Base-by-base conservation (phyloP, 2,888 invertebrate species). In the Campoletis raptor region DNA sequence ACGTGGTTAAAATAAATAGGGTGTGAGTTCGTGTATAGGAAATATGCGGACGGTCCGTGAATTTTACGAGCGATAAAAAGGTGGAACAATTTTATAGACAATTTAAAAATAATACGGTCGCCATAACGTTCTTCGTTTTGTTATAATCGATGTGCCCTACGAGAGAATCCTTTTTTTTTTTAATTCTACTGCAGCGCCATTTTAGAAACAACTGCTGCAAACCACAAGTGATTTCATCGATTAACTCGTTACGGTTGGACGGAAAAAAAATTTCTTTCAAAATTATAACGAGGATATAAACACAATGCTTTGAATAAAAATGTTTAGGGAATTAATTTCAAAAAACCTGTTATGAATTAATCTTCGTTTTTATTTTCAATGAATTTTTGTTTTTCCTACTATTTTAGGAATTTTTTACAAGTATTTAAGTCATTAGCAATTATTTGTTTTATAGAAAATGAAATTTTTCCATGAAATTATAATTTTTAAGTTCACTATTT, bases 41-140 rank as follows among this genome's bases (percentile, higher is more conserved):
- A 30, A 61, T 76, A 61, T 18, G 54, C 67, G 73, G 73, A 64
- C 9, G 54, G 72, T 66, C 82, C 67, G 78, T 54, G 70, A 73
- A 85, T 83, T 89, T 89, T 88, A 89, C 78, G 87, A 83, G 61
- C 84, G 76, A 86, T 89, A 86, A 87, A 89, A 85, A 78, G 21
- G 21, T 40, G 45, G 54, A 48, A 80, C 54, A 54, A 76, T 73
- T 76, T 87, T 88, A 89, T 89, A 72, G 89, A 90, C 87, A 84
- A 86, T 81, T 85, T 85, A 84, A 87, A 89, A 89, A 89, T 87
- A 80, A 89, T 85, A 87, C 61, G 66, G 45, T 84, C 42, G 66
- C 52, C 83, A 83, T 77, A 80, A 83, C 79, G 74, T 70, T 48
- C 66, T 52, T 45, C 30, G 40, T 57, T 69, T 36, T 70, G n/a